Percentiles rank a stretch among this genome's conserved stretches.
Conservation (phyloP, 2,797 vertebrate genomes). For the Gallinago solitaria region DNA sequence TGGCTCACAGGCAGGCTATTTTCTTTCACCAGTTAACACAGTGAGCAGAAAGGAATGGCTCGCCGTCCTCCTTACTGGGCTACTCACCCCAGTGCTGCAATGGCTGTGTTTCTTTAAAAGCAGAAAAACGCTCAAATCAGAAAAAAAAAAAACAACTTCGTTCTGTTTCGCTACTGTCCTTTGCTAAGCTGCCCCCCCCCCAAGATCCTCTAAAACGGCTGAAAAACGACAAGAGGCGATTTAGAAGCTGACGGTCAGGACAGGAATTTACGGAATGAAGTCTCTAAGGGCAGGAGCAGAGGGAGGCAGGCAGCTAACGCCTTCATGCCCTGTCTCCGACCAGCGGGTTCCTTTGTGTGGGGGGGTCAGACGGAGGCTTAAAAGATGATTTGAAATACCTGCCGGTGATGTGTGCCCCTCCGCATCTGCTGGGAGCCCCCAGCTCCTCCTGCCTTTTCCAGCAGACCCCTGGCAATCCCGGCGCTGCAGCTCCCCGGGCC, state of each 20-base stretch:
- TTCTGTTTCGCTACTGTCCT: not conserved
- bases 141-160: not conserved
- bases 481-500: conserved; percentile 2
- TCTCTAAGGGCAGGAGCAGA: conserved; percentile 54
- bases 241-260: conserved; percentile 48
- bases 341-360: not conserved
- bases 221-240: not conserved
- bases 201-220: conserved; percentile 1
- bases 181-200: not conserved
- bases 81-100: not conserved
- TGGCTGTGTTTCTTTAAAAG: not conserved
- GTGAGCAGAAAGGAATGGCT: not conserved
- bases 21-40: not conserved
- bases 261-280: conserved; percentile 73
- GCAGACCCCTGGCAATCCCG: not conserved
- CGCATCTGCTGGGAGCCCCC: not conserved
- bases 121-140: not conserved
- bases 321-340: conserved; percentile 69
- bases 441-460: not conserved
- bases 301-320: conserved; percentile 53
- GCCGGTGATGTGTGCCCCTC: not conserved
- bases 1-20: not conserved
- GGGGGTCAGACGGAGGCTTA: not conserved
- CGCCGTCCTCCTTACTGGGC: not conserved
- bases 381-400: conserved; percentile 1